Evolutionary conservation across 2,113 vertebrate species (phyloP), one percentile per base, ranked within the genome.

Genomic region (Himantopus leucocephalus): DNA sequence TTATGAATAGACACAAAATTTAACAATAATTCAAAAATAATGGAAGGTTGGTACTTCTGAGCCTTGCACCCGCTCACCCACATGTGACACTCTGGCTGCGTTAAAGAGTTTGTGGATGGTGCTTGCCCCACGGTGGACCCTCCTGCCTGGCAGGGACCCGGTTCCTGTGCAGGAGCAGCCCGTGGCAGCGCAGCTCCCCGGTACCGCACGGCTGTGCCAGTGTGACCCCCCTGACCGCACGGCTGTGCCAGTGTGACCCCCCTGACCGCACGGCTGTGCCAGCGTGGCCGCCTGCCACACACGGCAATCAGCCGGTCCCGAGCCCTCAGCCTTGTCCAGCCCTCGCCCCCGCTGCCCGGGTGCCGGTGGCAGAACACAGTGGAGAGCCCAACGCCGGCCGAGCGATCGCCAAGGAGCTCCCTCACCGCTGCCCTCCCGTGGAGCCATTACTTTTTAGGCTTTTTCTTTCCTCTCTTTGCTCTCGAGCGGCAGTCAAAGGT

Each of bases 231-330:
- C 15, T 35, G 16, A n/a, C 56, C 13, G 6, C 14, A 16, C 2
- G 15, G n/a, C 23, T 37, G 60, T 63, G n/a, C n/a, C 14, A n/a
- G 56, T 8, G 20, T 22, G 47, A 12, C 45, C 45, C 45, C 43
- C 45, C 45, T 16, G 16, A n/a, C 56, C 13, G 6, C 14, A 16
- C 3, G 14, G 22, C 23, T 35, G 58, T 60, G 7, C 27, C 47
- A 48, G 47, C 47, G 4, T 21, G 21, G 47, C 47, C 47, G 9
- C 47, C 47, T 22, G 47, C 47, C 47, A 22, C 47, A 9, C 47
- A 23, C 32, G 9, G 6, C 5, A 1, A 4, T 7, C 3, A 3
- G 17, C 26, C 1, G 3, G 43, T 37, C 14, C 56, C 5, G 0
- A 37, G n/a, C 26, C 10, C 47, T 35, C 26, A 20, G 81, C 58